These are phyloP conservation scores for Lateolabrax maculatus DNA, from an alignment of 2,797 vertebrate species.

Conservation along the genomic window DNA sequence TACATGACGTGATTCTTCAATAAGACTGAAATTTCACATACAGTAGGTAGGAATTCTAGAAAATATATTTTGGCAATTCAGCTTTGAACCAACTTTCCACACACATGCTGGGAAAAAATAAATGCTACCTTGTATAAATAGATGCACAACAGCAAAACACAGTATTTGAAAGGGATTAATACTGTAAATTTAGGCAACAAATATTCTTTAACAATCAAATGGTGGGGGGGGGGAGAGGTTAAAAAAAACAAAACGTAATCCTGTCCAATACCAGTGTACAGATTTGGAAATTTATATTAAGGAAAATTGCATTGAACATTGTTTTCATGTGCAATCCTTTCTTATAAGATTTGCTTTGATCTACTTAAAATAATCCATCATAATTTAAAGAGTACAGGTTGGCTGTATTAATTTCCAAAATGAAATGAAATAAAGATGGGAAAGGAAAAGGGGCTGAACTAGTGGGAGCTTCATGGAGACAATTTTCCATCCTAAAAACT, in stretches of 20 bases:
- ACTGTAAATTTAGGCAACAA: conserved; percentile 41
- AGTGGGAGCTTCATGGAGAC: conserved; percentile 6
- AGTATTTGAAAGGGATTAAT: conserved; percentile 37
- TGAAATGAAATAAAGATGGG: conserved; percentile 65
- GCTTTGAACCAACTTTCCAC: conserved; percentile 22
- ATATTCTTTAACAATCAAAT: conserved; percentile 54
- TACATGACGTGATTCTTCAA: background rate
- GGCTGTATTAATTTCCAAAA: conserved; percentile 66
- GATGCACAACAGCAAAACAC: conserved; percentile 2
- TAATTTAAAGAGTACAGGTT: conserved; percentile 73
- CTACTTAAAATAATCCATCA: conserved; percentile 72
- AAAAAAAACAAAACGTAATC: conserved; percentile 54
- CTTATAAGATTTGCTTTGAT: conserved; percentile 74
- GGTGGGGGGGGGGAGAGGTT: conserved; percentile 4
- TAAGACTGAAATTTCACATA: background rate
- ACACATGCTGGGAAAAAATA: background rate
- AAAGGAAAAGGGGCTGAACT: conserved; percentile 20
- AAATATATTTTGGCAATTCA: conserved; percentile 2
- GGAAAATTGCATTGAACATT: conserved; percentile 45
- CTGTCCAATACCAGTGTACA: conserved; percentile 41
- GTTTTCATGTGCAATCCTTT: conserved; percentile 65
- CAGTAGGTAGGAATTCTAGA: background rate
- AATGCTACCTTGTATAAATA: conserved; percentile 3
- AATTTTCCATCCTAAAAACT: conserved; percentile 19
- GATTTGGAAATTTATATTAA: conserved; percentile 57